These are phyloP conservation scores for Spodoptera frugiperda DNA, from an alignment of 1,140 invertebrate genomes.

Conservation along the genomic window DNA sequence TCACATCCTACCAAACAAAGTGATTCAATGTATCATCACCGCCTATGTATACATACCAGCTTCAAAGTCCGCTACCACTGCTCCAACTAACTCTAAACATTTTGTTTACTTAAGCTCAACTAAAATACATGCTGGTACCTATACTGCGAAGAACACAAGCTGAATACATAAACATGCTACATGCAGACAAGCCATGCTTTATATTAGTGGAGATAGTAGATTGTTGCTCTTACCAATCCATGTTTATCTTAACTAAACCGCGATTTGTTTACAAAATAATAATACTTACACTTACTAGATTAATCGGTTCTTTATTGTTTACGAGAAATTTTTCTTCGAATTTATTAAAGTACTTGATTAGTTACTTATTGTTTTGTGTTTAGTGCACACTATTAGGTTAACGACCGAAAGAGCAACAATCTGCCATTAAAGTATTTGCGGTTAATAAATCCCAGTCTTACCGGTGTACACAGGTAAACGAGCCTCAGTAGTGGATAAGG, in stretches of 20 bases:
- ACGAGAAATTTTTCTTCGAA: too few relatives aligned
- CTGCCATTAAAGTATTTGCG: not conserved
- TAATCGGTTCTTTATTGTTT: too few relatives aligned
- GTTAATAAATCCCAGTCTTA: constrained; percentile 57
- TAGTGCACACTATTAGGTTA: too few relatives aligned
- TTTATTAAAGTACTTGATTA: too few relatives aligned
- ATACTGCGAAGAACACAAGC: constrained; percentile 43
- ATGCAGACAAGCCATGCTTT: constrained; percentile 47
- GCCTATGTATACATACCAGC: too few relatives aligned
- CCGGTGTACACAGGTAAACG: constrained; percentile 59
- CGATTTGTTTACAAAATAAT: too few relatives aligned
- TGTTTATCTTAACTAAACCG: too few relatives aligned
- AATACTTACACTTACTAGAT: too few relatives aligned
- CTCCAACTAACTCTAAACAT: not conserved
- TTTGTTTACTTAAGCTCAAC: not conserved
- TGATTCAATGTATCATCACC: too few relatives aligned
- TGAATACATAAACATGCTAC: constrained; percentile 41
- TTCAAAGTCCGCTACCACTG: too few relatives aligned
- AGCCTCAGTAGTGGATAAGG: constrained; percentile 28
- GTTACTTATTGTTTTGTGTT: too few relatives aligned
- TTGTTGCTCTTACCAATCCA: constrained; percentile 8
- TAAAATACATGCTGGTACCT: not conserved
- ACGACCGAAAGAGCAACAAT: constrained; percentile 1
- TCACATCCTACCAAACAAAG: too few relatives aligned
- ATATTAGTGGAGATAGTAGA: constrained; percentile 6